Percentiles rank a stretch among this genome's conserved stretches.
These are phyloP conservation scores for Drosophila meridiana DNA, from an alignment of 2,888 invertebrate species.

Conservation along the genomic window DNA sequence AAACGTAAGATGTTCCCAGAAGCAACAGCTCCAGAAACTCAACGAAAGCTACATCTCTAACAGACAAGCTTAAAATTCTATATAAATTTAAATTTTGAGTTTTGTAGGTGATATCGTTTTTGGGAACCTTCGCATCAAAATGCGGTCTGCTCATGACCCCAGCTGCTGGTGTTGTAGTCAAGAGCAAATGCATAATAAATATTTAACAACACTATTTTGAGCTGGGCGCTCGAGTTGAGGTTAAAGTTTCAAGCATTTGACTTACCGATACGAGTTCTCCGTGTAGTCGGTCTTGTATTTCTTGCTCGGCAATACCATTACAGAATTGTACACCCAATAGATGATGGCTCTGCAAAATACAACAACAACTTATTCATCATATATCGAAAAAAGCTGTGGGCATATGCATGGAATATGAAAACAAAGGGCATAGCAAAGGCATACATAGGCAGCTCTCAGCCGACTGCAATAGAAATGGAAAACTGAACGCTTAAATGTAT, in stretches of 20 bases:
- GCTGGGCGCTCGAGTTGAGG: not conserved
- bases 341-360: slow-evolving; percentile 90
- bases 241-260: slow-evolving; percentile 23
- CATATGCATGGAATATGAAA: slow-evolving; percentile 8
- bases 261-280: slow-evolving; percentile 92
- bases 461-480: slow-evolving; percentile 17
- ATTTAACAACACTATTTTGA: slow-evolving; percentile 61
- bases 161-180: slow-evolving; percentile 42
- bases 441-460: slow-evolving; percentile 10
- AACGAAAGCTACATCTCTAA: not conserved
- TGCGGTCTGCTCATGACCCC: slow-evolving; percentile 14
- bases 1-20: slow-evolving; percentile 14
- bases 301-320: slow-evolving; percentile 95
- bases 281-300: slow-evolving; percentile 93
- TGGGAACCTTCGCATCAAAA: slow-evolving; percentile 12
- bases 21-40: not conserved
- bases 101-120: slow-evolving; percentile 6
- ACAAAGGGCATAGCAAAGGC: slow-evolving; percentile 21
- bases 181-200: slow-evolving; percentile 71
- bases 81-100: not conserved
- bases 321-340: slow-evolving; percentile 96
- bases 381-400: slow-evolving; percentile 11
- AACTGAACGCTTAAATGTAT: slow-evolving; percentile 25
- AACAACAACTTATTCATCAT: slow-evolving; percentile 22
- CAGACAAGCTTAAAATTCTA: not conserved